Base-by-base conservation (phyloP, 1,140 invertebrate genomes). In the Ridgeia piscesae region DNA sequence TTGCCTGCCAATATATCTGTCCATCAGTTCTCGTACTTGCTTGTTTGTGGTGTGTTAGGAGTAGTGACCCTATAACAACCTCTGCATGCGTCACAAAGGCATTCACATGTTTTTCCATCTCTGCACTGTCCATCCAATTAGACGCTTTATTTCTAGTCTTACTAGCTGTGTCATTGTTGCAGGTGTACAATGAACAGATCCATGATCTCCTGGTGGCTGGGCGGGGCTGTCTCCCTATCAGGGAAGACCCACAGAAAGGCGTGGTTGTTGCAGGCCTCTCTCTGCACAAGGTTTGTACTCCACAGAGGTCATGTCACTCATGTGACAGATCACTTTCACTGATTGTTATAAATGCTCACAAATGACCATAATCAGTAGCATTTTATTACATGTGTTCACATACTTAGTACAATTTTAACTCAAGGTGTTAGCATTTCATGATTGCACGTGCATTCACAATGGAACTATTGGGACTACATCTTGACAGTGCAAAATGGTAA, bases 111-210 rank as follows among this genome's bases (percentile, higher is more conserved):
- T n/a, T n/a, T n/a, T n/a, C n/a, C n/a, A n/a, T n/a, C n/a, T n/a
- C n/a, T n/a, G n/a, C n/a, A n/a, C n/a, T n/a, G n/a, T n/a, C n/a
- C n/a, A n/a, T n/a, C n/a, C n/a, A n/a, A n/a, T n/a, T n/a, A n/a
- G n/a, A n/a, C n/a, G n/a, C n/a, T n/a, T n/a, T n/a, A n/a, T n/a
- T n/a, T n/a, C 48, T 11, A 50, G 8, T 21, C 48, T 50, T 21
- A 50, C 48, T 50, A 50, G 48, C 48, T 50, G 48, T 50, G 8
- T 50, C 42, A 90, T 93, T 88, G 77, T 94, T 92, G 92, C 94
- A 99, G 97, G 97, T 99, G 92, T 99, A 99, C 96, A 99, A 99
- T 96, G 99, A 99, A 96, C 98, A 98, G 93, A 99, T 99, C 93
- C 96, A 98, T 42, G 99, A 99, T 95, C 96, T 99, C 42, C 95